Evolutionary conservation across 2,797 vertebrate species (phyloP).

Genomic region (Crenichthys baileyi): DNA sequence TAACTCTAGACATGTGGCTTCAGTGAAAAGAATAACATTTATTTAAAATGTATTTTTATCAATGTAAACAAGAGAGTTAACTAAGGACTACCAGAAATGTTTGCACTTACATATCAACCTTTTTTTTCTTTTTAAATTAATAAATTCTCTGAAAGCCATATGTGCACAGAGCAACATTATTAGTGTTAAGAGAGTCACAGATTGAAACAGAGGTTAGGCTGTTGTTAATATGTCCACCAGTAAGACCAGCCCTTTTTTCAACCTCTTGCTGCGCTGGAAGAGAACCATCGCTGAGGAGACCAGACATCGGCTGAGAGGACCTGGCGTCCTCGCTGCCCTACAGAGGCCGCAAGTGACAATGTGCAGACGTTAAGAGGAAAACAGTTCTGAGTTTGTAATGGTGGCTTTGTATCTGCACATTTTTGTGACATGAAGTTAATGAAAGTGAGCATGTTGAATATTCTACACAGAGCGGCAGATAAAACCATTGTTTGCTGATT

Average conservation of each 20-base stretch:
- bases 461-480: neutral
- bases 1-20: constrained; percentile 52
- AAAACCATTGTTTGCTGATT: neutral
- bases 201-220: constrained; percentile 61
- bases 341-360: constrained; percentile 72
- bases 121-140: neutral
- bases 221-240: constrained; percentile 64
- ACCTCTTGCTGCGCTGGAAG: constrained; percentile 75
- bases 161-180: constrained; percentile 40
- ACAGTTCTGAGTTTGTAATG: constrained; percentile 11
- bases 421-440: neutral
- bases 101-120: neutral
- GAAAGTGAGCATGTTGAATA: constrained; percentile 20
- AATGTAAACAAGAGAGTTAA: neutral
- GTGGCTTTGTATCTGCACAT: constrained; percentile 1
- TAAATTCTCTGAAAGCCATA: constrained; percentile 33
- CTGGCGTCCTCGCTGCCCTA: constrained; percentile 79
- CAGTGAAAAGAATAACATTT: constrained; percentile 3
- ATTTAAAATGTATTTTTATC: neutral
- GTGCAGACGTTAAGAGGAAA: constrained; percentile 61
- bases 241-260: constrained; percentile 62
- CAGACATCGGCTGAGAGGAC: constrained; percentile 74
- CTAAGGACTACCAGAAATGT: neutral
- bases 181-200: constrained; percentile 27
- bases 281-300: constrained; percentile 70